phyloP scores from a whole-genome alignment of 2,888 invertebrate genomes.

The Colletes collaris region DNA sequence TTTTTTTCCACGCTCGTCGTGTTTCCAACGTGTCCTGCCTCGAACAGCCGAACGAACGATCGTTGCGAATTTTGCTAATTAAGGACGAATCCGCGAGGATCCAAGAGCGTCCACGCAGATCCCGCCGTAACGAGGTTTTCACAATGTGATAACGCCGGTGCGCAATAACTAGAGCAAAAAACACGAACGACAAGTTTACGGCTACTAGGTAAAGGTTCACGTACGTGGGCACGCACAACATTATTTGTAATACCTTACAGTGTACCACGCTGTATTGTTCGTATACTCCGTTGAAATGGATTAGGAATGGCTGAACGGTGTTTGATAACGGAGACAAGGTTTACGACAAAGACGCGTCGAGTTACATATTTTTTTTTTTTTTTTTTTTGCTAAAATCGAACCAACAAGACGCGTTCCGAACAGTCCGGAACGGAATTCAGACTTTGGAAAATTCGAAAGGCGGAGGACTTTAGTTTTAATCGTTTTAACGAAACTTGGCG shows the following conservation, averaged over 20 bases:
- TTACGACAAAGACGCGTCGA: slow-evolving; percentile 5
- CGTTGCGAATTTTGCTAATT: slow-evolving; percentile 23
- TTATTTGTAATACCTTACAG: slow-evolving; percentile 71
- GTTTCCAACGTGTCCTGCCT: too few species aligned
- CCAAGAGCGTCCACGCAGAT: slow-evolving; percentile 72
- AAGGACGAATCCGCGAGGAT: slow-evolving; percentile 32
- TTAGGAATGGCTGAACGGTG: slow-evolving; percentile 49
- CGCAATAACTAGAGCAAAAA: slow-evolving; percentile 70
- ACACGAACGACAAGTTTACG: slow-evolving; percentile 75
- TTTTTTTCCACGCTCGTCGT: background rate
- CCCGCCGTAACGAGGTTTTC: slow-evolving; percentile 67
- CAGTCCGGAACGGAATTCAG: background rate
- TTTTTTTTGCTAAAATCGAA: background rate
- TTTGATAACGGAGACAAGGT: slow-evolving; percentile 29
- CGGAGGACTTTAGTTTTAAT: background rate
- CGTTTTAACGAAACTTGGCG: background rate
- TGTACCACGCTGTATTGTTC: slow-evolving; percentile 61
- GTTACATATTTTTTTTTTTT: background rate
- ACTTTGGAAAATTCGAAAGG: background rate
- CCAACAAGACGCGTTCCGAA: background rate
- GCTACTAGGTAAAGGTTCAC: slow-evolving; percentile 74
- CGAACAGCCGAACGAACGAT: background rate
- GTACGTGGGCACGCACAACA: slow-evolving; percentile 74
- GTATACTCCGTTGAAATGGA: slow-evolving; percentile 60
- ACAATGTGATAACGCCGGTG: slow-evolving; percentile 71